Evolutionary conservation across 2,797 vertebrate genomes (phyloP).

Genomic region (Menidia menidia): DNA sequence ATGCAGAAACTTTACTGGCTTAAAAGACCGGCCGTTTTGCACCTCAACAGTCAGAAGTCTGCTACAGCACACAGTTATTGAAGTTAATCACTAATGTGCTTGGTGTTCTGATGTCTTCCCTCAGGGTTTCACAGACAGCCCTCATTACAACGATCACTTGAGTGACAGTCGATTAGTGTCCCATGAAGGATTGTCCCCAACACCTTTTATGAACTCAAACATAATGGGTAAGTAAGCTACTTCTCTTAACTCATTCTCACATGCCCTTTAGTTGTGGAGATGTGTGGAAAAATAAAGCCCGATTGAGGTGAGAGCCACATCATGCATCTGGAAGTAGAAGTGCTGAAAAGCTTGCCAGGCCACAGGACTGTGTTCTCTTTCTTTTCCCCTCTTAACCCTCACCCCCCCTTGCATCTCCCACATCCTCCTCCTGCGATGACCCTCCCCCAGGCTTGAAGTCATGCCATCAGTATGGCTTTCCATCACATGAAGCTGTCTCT

Average conservation of each 20-base stretch:
- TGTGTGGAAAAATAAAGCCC: constrained; percentile 65
- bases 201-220: constrained; percentile 98
- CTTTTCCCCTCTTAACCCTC: constrained; percentile 50
- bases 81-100: constrained; percentile 88
- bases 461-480: constrained; percentile 84
- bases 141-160: constrained; percentile 98
- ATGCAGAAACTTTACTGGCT: constrained; percentile 70
- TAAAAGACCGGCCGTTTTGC: constrained; percentile 77
- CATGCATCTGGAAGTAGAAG: constrained; percentile 74
- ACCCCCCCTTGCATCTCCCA: constrained; percentile 43
- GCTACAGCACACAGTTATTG: constrained; percentile 87
- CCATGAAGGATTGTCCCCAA: constrained; percentile 97
- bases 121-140: constrained; percentile 96
- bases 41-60: constrained; percentile 85
- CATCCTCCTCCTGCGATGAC: constrained; percentile 72
- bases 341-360: constrained; percentile 48
- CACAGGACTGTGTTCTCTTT: constrained; percentile 42
- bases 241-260: constrained; percentile 79
- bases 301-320: constrained; percentile 67
- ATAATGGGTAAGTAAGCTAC: constrained; percentile 98
- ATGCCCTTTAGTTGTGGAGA: constrained; percentile 80
- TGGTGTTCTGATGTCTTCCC: constrained; percentile 91
- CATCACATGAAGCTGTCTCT: constrained; percentile 77
- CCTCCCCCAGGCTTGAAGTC: constrained; percentile 81
- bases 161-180: constrained; percentile 98